Evolutionary conservation across 2,113 vertebrate species (phyloP).

Genomic region (Channa argus): DNA sequence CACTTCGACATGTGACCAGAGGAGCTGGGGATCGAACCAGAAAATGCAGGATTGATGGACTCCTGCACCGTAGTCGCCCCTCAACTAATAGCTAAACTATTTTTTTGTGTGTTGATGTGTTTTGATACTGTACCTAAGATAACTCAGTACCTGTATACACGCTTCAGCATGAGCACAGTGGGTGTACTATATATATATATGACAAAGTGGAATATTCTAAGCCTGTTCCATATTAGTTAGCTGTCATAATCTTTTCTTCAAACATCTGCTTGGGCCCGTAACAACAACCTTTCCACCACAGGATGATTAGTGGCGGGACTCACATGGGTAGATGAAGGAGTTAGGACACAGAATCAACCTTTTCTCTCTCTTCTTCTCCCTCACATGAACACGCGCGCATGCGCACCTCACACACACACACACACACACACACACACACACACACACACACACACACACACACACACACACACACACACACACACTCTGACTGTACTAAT

Average conservation of each 20-base stretch:
- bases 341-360: no score
- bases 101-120: no score
- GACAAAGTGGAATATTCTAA: slow-evolving; percentile 38
- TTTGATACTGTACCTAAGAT: background rate
- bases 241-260: slow-evolving; percentile 36
- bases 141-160: slow-evolving; percentile 2
- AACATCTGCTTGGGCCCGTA: slow-evolving; percentile 39
- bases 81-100: no score
- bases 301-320: background rate
- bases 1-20: no score
- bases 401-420: no score
- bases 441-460: no score
- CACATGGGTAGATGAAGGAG: background rate
- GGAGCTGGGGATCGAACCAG: no score
- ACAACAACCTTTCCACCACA: slow-evolving; percentile 38
- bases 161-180: slow-evolving; percentile 8
- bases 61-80: no score
- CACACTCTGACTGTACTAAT: slow-evolving; percentile 1
- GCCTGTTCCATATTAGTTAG: slow-evolving; percentile 51
- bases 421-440: no score
- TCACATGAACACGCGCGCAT: no score
- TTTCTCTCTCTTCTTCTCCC: no score
- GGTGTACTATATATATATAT: background rate
- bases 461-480: slow-evolving; percentile 8
- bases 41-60: no score